These are phyloP conservation scores for Agrotis puta DNA, from an alignment of 2,888 invertebrate genomes.

Conservation along the genomic window DNA sequence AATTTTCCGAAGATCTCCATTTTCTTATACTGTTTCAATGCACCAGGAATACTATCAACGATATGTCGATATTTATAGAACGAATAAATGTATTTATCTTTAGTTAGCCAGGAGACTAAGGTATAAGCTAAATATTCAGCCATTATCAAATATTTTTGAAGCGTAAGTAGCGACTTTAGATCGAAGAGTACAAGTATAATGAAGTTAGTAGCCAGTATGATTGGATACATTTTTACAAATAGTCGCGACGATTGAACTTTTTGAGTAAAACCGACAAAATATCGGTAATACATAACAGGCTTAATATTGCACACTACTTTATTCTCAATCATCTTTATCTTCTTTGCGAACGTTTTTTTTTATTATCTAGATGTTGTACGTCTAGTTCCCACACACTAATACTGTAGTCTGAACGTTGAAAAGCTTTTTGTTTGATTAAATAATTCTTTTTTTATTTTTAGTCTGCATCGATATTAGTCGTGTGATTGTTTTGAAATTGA, in stretches of 20 bases:
- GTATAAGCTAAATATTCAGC: background rate
- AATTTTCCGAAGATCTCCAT: background rate
- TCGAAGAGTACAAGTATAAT: too few species aligned
- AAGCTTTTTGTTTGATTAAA: background rate
- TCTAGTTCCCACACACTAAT: background rate
- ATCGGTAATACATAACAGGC: background rate
- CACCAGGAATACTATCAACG: constrained; percentile 1
- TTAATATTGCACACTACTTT: constrained; percentile 4
- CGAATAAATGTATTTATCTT: background rate
- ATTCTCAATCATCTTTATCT: background rate
- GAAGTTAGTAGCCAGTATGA: background rate
- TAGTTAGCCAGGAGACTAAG: background rate
- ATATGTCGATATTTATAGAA: background rate
- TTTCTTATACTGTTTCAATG: background rate
- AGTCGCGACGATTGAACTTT: background rate
- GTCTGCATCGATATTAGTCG: too few species aligned
- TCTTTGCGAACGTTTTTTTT: background rate
- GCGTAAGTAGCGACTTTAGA: fast-evolving
- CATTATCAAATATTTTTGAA: background rate
- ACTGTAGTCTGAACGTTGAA: background rate
- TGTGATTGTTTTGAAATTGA: too few species aligned
- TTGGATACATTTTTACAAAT: background rate
- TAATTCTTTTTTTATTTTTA: too few species aligned
- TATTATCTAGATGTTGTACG: background rate
- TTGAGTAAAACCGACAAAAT: background rate